Conservation (phyloP, 2,113 vertebrate species). For the Syngnathoides biaculeatus region DNA sequence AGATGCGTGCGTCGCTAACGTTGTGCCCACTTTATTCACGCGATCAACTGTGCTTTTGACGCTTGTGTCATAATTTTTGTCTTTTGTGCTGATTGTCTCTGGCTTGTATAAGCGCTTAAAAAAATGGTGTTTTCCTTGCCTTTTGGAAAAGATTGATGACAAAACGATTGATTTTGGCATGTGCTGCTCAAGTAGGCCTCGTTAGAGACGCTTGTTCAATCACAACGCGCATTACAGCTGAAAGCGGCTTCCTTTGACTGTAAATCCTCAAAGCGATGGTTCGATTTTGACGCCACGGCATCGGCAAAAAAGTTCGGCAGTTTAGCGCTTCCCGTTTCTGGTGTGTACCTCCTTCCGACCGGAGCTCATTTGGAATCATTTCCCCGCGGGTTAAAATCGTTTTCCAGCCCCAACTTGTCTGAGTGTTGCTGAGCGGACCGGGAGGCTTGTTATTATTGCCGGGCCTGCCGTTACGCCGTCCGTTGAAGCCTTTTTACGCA, state of each 20-base stretch:
- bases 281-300: not conserved
- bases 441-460: no score
- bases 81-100: not conserved
- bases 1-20: no score
- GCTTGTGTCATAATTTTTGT: not conserved
- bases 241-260: not conserved
- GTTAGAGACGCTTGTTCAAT: slow-evolving; percentile 27
- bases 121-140: not conserved
- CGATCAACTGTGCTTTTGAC: no score
- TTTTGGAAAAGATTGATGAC: not conserved
- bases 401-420: no score
- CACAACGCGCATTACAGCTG: slow-evolving; percentile 23
- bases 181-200: slow-evolving; percentile 5
- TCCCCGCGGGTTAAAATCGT: no score
- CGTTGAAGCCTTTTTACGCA: no score
- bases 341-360: not conserved
- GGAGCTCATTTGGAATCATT: not conserved
- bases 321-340: not conserved
- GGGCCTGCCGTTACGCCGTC: no score
- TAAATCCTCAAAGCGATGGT: not conserved
- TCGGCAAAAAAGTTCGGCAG: not conserved
- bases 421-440: no score
- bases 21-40: no score
- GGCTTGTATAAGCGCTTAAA: not conserved
- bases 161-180: not conserved